These are phyloP conservation scores for Phylloscopus whistleri DNA, from an alignment of 2,113 vertebrate genomes.

Conservation along the genomic window DNA sequence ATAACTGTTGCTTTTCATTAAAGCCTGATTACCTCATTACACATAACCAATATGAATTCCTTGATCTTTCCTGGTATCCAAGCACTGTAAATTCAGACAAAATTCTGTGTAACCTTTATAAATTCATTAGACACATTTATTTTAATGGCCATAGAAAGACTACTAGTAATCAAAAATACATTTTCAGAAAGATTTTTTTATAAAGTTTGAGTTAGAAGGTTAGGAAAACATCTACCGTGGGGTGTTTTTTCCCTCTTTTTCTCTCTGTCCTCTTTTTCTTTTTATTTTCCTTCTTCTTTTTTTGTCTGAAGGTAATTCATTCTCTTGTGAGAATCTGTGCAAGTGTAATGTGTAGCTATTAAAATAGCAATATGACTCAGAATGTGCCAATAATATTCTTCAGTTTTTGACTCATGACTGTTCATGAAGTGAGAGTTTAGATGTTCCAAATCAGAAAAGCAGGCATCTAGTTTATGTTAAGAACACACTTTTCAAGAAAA, in stretches of 20 bases:
- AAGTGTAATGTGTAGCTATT: neutral
- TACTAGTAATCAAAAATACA: neutral
- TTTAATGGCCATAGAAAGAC: slow-evolving; percentile 16
- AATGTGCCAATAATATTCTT: neutral
- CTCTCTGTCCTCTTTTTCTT: neutral
- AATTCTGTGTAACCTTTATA: slow-evolving; percentile 33
- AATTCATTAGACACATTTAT: neutral
- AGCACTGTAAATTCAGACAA: slow-evolving; percentile 38
- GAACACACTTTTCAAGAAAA: slow-evolving; percentile 46
- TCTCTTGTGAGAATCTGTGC: slow-evolving; percentile 16
- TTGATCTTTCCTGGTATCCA: slow-evolving; percentile 54
- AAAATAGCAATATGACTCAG: slow-evolving; percentile 14
- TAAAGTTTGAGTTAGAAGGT: neutral
- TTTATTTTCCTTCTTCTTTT: neutral
- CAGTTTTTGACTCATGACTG: neutral
- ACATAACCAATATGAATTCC: slow-evolving; percentile 42
- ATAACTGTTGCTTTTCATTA: slow-evolving; percentile 73
- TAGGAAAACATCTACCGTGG: neutral
- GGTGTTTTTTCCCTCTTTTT: neutral
- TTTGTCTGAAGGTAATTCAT: neutral
- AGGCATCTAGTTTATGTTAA: slow-evolving; percentile 23
- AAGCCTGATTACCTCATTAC: slow-evolving; percentile 64
- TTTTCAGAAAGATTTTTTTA: neutral
- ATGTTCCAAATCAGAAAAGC: slow-evolving; percentile 44
- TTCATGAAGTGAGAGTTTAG: neutral